Base-by-base conservation (phyloP, 2,113 vertebrate species). In the Kryptolebias marmoratus region DNA sequence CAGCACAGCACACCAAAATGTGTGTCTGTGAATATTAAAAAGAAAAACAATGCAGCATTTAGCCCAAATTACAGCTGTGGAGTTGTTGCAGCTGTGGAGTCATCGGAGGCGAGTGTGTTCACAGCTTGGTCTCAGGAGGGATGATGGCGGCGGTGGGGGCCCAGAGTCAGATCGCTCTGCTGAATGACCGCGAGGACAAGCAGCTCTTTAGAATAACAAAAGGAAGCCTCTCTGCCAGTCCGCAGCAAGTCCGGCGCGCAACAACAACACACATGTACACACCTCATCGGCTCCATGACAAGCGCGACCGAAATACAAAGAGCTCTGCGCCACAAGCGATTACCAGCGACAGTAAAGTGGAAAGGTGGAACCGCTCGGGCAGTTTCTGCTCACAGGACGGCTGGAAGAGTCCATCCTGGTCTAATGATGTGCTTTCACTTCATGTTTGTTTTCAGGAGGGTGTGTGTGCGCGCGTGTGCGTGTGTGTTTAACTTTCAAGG, bases 151-250 rank as follows among this genome's bases (percentile, higher is more conserved):
- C 31, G 31, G 81, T 57, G 50, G 62, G 52, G 11, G 30, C 8
- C 2, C 15, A 28, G 68, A 81, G 85, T 88, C 80, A 77, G 77
- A 84, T 83, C 42, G 57, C 77, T 73, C 54, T 30, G 71, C 68
- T 72, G 75, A 81, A 83, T 66, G 81, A 73, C 80, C 71, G 64
- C 45, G 59, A 85, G 79, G 74, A 89, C 71, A 50, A 77, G 68
- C 60, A 63, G 57, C 63, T 75, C 78, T 81, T 91, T 82, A 85
- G 82, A 88, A 90, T 88, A 90, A 91, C 86, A 91, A 91, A 90
- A 84, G 9, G 22, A 73, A 88, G 72, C 70, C 74, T 80, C 84
- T 55, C 68, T 73, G 75, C 70, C 65, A 74, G 67, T 81, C 80
- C 62, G 74, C 81, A 54, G 69, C 63, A 13, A 48, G 71, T 62